Evolutionary conservation across 2,888 invertebrate genomes (phyloP).

Genomic region (Ormia ochracea): DNA sequence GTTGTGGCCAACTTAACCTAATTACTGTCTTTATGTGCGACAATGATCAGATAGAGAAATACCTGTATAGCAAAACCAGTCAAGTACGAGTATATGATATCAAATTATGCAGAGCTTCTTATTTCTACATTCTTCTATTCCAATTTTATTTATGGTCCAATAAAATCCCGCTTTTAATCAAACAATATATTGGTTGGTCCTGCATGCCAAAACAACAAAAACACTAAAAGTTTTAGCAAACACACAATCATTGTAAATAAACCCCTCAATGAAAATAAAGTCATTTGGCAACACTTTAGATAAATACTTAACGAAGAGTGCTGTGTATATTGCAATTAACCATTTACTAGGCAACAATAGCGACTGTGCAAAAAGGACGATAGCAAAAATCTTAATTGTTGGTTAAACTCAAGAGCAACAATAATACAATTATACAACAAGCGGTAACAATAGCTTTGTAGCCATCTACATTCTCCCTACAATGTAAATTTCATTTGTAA

Average conservation of each 20-base stretch:
- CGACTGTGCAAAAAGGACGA: slow-evolving; percentile 36
- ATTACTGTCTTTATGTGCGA: too few relatives aligned
- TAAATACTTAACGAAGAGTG: slow-evolving; percentile 41
- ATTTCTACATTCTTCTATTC: too few relatives aligned
- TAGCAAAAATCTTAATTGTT: slow-evolving; percentile 52
- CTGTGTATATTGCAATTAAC: slow-evolving; percentile 24
- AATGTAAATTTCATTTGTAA: slow-evolving; percentile 20
- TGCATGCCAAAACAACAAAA: neutral
- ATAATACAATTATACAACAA: slow-evolving; percentile 46
- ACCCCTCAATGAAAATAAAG: slow-evolving; percentile 45
- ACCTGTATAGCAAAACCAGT: too few relatives aligned
- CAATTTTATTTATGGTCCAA: too few relatives aligned
- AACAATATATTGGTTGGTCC: too few relatives aligned
- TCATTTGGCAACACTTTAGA: slow-evolving; percentile 50
- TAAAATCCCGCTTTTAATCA: too few relatives aligned
- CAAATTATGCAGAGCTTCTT: too few relatives aligned
- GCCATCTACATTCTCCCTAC: neutral
- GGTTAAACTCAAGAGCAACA: slow-evolving; percentile 56
- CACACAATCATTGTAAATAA: slow-evolving; percentile 20
- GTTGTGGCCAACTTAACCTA: too few relatives aligned
- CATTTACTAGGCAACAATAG: slow-evolving; percentile 22
- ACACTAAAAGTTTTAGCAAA: slow-evolving; percentile 8
- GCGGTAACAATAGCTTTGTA: slow-evolving; percentile 33
- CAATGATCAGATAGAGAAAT: too few relatives aligned
- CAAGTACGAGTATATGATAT: too few relatives aligned